These are phyloP conservation scores for Poeciliopsis occidentalis DNA, from an alignment of 2,113 vertebrate species.

Conservation along the genomic window DNA sequence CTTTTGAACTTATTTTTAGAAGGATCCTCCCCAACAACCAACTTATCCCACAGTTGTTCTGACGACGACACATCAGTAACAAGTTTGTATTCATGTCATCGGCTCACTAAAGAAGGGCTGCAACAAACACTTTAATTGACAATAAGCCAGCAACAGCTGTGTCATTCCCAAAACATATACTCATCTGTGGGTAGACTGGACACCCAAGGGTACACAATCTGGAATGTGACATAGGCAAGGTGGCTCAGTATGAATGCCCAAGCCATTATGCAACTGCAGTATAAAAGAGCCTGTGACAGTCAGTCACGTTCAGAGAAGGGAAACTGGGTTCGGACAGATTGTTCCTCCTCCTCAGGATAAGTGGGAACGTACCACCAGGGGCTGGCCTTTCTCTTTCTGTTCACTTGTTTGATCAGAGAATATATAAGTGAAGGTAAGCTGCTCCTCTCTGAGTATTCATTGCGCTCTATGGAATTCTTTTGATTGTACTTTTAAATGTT, in stretches of 20 bases:
- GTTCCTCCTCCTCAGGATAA: slow-evolving; percentile 2
- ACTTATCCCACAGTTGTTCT: slow-evolving; percentile 6
- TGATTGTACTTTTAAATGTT: neutral
- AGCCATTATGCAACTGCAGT: slow-evolving; percentile 66
- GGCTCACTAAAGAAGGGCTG: neutral
- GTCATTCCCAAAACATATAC: slow-evolving; percentile 36
- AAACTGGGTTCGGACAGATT: neutral
- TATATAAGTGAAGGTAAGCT: slow-evolving; percentile 37
- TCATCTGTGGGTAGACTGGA: slow-evolving; percentile 16
- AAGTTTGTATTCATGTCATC: neutral
- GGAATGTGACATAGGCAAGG: slow-evolving; percentile 63
- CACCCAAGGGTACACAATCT: slow-evolving; percentile 51
- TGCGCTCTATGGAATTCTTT: neutral
- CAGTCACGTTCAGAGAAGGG: slow-evolving; percentile 15
- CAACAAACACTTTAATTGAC: slow-evolving; percentile 35
- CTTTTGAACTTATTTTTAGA: slow-evolving; percentile 76
- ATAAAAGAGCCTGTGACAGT: slow-evolving; percentile 51
- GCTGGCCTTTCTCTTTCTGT: neutral
- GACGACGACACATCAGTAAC: slow-evolving; percentile 3
- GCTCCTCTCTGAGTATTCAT: neutral
- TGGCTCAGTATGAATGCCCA: slow-evolving; percentile 57
- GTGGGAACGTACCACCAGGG: slow-evolving; percentile 8
- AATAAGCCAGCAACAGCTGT: slow-evolving; percentile 67
- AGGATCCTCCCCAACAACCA: slow-evolving; percentile 44
- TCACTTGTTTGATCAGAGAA: slow-evolving; percentile 13